Percentiles rank a stretch among this genome's conserved stretches.
phyloP scores from a whole-genome alignment of 64 coral and sea anemone species.

The Montipora capricornis region DNA sequence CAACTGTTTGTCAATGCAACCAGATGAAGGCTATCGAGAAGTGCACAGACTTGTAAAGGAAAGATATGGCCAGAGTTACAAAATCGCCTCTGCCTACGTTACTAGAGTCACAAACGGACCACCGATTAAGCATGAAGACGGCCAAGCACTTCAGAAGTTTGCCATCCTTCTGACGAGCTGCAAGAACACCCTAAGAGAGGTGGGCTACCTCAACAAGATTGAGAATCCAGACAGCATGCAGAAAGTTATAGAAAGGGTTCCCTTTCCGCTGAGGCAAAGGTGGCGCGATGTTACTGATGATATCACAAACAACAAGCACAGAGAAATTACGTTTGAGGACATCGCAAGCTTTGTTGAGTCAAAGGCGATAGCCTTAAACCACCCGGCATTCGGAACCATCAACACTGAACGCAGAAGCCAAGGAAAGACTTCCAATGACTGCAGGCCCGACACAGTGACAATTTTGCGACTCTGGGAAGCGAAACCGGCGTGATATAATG shows the following conservation, averaged over 20 bases:
- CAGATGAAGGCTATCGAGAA: neutral
- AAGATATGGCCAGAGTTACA: no score
- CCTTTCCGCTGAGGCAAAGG: neutral
- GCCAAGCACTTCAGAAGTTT: no score
- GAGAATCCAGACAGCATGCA: no score
- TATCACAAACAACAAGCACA: constrained; percentile 9
- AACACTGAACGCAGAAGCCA: neutral
- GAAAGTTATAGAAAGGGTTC: constrained; percentile 30
- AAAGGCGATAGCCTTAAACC: constrained; percentile 43
- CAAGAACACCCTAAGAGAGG: no score
- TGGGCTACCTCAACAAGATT: no score
- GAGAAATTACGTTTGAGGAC: constrained; percentile 35
- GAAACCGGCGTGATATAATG: no score
- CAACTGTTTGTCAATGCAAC: constrained; percentile 17
- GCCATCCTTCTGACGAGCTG: no score
- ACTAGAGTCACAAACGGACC: no score
- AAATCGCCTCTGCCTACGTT: no score
- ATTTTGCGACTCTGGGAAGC: no score
- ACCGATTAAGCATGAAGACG: no score
- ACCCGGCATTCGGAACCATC: constrained; percentile 32
- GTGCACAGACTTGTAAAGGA: neutral
- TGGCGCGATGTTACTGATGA: constrained; percentile 26
- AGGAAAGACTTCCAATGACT: neutral
- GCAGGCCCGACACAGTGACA: no score
- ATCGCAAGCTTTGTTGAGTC: neutral